Percentiles rank a stretch among this genome's conserved stretches.
These are phyloP conservation scores for Drosophila melanosoma DNA, from an alignment of 2,888 invertebrate species.

Conservation along the genomic window DNA sequence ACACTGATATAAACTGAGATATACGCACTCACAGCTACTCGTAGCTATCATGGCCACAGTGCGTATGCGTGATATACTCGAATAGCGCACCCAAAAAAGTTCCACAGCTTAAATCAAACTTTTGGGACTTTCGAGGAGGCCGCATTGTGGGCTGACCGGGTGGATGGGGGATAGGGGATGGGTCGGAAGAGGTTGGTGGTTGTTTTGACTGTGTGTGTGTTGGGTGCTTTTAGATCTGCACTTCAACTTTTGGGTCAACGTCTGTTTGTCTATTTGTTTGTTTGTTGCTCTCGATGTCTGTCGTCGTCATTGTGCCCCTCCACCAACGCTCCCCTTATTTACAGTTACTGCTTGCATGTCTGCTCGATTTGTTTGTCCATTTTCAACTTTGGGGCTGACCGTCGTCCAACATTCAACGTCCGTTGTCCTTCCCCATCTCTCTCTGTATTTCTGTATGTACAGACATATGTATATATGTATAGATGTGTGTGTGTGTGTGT, in stretches of 20 bases:
- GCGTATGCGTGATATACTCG: conserved; percentile 79
- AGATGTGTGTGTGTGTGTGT: conserved; percentile 10
- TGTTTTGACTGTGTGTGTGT: conserved; percentile 31
- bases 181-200: conserved; percentile 7
- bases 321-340: conserved; percentile 4
- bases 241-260: conserved; percentile 81
- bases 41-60: conserved; percentile 66
- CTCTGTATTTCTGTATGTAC: conserved; percentile 11
- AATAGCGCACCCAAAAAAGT: conserved; percentile 72
- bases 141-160: not conserved
- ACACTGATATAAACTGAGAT: conserved; percentile 16
- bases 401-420: conserved; percentile 56
- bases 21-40: conserved; percentile 36
- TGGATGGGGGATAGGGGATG: not conserved
- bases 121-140: conserved; percentile 36
- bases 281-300: conserved; percentile 75
- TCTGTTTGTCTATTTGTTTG: conserved; percentile 80
- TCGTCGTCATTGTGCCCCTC: conserved; percentile 37
- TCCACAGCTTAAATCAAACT: conserved; percentile 78
- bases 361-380: conserved; percentile 79
- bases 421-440: conserved; percentile 48
- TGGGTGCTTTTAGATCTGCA: conserved; percentile 74
- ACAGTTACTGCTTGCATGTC: conserved; percentile 62
- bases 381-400: conserved; percentile 73
- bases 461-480: conserved; percentile 9